Evolutionary conservation across 1,140 invertebrate genomes (phyloP).

Genomic region (Drosophila guanche): DNA sequence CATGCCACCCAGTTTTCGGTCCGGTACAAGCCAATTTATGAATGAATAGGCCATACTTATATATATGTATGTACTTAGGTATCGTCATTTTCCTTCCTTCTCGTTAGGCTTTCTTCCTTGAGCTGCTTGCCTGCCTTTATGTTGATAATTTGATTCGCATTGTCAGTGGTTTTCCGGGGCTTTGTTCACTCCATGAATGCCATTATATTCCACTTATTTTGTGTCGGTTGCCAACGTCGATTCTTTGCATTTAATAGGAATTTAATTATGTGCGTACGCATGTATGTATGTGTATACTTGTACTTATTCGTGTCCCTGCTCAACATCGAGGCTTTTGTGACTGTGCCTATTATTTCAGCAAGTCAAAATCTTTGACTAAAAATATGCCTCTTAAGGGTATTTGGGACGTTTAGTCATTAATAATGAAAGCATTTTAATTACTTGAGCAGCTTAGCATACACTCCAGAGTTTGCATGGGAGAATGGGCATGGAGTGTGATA

Average conservation of each 20-base stretch:
- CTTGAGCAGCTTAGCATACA: slow-evolving; percentile 20
- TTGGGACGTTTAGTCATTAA: slow-evolving; percentile 15
- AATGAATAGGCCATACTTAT: slow-evolving; percentile 29
- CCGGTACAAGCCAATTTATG: slow-evolving; percentile 41
- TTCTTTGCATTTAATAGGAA: slow-evolving; percentile 42
- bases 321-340: slow-evolving; percentile 13
- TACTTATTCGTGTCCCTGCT: slow-evolving; percentile 12
- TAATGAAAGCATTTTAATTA: slow-evolving; percentile 38
- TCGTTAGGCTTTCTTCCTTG: background rate
- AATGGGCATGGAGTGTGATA: no score
- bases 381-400: slow-evolving; percentile 2
- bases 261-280: slow-evolving; percentile 42
- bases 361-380: slow-evolving; percentile 13
- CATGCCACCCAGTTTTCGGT: background rate
- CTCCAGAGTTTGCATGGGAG: background rate
- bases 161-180: slow-evolving; percentile 21
- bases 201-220: slow-evolving; percentile 46
- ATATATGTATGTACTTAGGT: slow-evolving; percentile 6
- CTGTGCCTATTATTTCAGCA: slow-evolving; percentile 10
- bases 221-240: slow-evolving; percentile 21
- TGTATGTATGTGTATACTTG: slow-evolving; percentile 9
- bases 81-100: slow-evolving; percentile 7
- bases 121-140: slow-evolving; percentile 23
- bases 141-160: slow-evolving; percentile 53
- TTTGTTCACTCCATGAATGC: slow-evolving; percentile 31